Base-by-base conservation (phyloP, 2,797 vertebrate species). In the Artibeus jamaicensis region DNA sequence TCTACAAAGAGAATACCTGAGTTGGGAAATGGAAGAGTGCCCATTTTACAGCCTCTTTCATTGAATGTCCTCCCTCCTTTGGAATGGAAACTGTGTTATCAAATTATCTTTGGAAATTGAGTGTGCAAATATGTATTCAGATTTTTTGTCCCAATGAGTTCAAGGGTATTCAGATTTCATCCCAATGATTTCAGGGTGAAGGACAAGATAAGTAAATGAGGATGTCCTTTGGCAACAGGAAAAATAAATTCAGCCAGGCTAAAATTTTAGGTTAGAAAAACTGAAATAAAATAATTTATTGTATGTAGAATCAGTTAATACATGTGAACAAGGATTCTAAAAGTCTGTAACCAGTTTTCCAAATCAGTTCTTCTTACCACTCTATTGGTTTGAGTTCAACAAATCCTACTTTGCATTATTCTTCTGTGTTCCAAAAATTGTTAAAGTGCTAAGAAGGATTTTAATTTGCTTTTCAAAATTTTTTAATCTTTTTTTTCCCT, bases 201-300 rank as follows among this genome's bases (percentile, higher is more conserved):
- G 24, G 24, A 42, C 3, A 78, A 26, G 14, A 50, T 16, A 24
- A 50, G 6, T 21, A 82, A 74, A 67, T 19, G 19, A 86, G 65
- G 32, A 73, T 55, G 5, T 15, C 24, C 11, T 70, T 55, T 15
- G 5, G 24, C 2, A 29, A 78, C 24, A n/a, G 65, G 67, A 73
- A 93, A 96, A 97, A 74, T 86, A 77, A 92, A 85, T 26, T 48
- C 26, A 95, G 24, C 2, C 44, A 91, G 29, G 34, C 14, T 94
- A 21, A 55, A 86, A 74, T 59, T 87, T 89, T 39, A 22, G 81
- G 14, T 82, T 62, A 87, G 34, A 94, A 91, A 89, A 94, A 74
- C 2, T 48, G 29, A 57, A 89, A 71, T 85, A 76, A 92, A 92
- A 70, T 22, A 85, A 78, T 62, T 77, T 65, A 93, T 2, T 78